Percentiles rank a stretch among this genome's conserved stretches.
phyloP scores from a whole-genome alignment of 2,888 invertebrate species.

The Torymus auratus region DNA sequence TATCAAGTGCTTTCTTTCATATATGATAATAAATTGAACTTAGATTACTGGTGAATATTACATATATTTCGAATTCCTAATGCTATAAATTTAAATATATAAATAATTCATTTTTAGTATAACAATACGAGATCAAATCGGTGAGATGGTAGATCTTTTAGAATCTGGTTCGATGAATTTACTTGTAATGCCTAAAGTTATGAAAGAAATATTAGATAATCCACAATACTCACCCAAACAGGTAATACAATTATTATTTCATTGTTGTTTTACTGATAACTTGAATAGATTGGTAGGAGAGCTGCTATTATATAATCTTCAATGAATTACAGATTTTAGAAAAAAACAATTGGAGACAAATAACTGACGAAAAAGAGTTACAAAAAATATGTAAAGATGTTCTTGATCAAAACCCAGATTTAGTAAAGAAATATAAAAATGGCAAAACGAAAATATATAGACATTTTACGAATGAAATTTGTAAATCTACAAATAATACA shows the following conservation, averaged over 20 bases:
- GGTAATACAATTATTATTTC: constrained; percentile 68
- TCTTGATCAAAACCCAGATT: constrained; percentile 82
- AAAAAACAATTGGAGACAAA: constrained; percentile 82
- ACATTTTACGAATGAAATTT: constrained; percentile 82
- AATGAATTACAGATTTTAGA: constrained; percentile 78
- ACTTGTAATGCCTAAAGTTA: constrained; percentile 78
- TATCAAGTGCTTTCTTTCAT: constrained; percentile 84
- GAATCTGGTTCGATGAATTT: constrained; percentile 81
- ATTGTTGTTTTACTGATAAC: constrained; percentile 10
- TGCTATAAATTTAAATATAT: neutral
- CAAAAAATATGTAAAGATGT: constrained; percentile 80
- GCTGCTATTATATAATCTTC: constrained; percentile 4
- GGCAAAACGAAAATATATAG: constrained; percentile 85
- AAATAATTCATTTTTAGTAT: constrained; percentile 72
- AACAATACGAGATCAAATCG: constrained; percentile 79
- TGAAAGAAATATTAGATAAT: constrained; percentile 77
- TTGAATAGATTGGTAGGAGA: neutral
- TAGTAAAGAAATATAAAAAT: constrained; percentile 82
- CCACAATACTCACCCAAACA: constrained; percentile 75
- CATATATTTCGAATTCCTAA: constrained; percentile 6
- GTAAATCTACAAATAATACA: constrained; percentile 80
- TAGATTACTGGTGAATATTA: constrained; percentile 80
- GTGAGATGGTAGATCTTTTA: constrained; percentile 82
- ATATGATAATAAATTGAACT: constrained; percentile 81
- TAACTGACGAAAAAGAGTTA: constrained; percentile 81